Conservation (phyloP, 1,140 invertebrate genomes). For the Calliphora vicina region DNA sequence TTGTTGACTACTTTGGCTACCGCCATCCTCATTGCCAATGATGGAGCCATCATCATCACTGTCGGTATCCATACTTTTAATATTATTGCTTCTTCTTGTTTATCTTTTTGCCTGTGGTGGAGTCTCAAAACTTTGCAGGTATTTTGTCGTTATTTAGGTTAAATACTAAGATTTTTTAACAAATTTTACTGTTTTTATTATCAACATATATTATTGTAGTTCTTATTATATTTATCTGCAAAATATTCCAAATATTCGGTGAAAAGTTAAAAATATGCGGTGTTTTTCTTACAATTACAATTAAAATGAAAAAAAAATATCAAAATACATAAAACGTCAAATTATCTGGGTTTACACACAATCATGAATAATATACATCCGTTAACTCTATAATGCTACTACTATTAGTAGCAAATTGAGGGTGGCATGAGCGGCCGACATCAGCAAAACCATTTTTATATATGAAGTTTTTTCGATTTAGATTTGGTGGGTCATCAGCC, state of each 20-base stretch:
- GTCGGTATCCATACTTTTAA: slow-evolving; percentile 32
- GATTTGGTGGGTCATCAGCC: too few relatives aligned
- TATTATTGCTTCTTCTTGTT: background rate
- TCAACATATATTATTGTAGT: background rate
- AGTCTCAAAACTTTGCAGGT: background rate
- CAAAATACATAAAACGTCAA: background rate
- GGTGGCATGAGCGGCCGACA: too few relatives aligned
- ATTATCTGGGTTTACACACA: background rate
- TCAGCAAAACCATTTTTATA: too few relatives aligned
- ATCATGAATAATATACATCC: too few relatives aligned
- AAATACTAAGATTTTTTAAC: background rate
- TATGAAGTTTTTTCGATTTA: too few relatives aligned
- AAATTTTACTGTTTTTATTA: background rate
- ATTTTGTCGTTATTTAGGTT: background rate
- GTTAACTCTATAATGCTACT: too few relatives aligned
- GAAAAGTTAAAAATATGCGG: background rate
- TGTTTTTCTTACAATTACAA: background rate
- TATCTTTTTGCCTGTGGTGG: background rate
- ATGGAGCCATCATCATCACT: slow-evolving; percentile 34
- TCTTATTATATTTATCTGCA: background rate
- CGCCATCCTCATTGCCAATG: background rate
- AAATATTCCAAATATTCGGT: background rate
- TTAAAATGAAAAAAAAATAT: background rate
- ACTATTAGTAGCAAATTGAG: too few relatives aligned
- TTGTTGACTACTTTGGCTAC: background rate